Conservation (phyloP, 30 jellyfish, hydroid and myxozoan species). For the Aurelia aurita region DNA sequence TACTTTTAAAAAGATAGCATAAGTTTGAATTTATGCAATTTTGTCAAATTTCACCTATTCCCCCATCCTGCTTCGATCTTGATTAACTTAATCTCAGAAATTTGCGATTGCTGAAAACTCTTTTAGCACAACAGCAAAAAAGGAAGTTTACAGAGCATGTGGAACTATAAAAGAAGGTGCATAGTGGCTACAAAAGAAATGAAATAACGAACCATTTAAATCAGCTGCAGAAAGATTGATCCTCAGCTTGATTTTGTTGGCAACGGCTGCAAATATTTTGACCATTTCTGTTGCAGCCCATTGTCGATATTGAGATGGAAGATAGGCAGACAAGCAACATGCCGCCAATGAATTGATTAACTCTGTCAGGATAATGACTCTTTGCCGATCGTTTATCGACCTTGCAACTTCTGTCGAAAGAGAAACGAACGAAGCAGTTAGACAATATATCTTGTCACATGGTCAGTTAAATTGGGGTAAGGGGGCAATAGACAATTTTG, state of each 20-base stretch:
- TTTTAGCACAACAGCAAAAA: background rate
- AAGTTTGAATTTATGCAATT: too few species aligned
- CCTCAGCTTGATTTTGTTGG: conserved; percentile 24
- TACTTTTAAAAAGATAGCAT: too few species aligned
- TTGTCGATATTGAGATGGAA: conserved; percentile 52
- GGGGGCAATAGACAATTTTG: too few species aligned
- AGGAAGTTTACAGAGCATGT: background rate
- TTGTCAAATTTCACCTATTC: too few species aligned
- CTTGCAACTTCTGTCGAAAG: conserved; percentile 39
- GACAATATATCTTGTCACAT: too few species aligned
- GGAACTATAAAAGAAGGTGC: too few species aligned
- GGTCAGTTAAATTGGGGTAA: too few species aligned
- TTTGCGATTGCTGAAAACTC: too few species aligned
- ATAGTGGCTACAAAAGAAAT: too few species aligned
- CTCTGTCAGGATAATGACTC: conserved; percentile 18
- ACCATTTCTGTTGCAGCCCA: conserved; percentile 75
- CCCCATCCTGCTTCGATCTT: too few species aligned
- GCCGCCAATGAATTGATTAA: conserved; percentile 62
- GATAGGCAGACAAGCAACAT: conserved; percentile 49
- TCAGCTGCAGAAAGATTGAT: conserved; percentile 20
- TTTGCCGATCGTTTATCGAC: conserved; percentile 39
- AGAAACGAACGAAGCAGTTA: background rate
- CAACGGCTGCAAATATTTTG: conserved; percentile 33
- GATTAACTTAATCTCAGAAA: too few species aligned
- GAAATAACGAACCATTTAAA: conserved; percentile 18